Conservation (phyloP, 2,888 invertebrate species). For the Baccha elongata region DNA sequence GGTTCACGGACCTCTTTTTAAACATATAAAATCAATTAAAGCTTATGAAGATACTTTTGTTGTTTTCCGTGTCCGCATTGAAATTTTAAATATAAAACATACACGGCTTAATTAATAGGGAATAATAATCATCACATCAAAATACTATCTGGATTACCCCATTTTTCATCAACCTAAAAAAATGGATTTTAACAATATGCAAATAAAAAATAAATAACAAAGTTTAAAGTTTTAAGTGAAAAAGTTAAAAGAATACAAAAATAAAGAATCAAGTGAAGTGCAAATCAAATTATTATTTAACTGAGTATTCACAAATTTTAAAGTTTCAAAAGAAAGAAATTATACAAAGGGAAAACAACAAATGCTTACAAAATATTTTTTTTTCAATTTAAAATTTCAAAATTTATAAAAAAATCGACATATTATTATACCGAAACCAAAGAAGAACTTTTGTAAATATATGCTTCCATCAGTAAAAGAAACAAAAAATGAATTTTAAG, state of each 20-base stretch:
- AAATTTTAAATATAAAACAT: slow-evolving; percentile 70
- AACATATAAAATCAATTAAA: slow-evolving; percentile 60
- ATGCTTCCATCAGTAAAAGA: slow-evolving; percentile 61
- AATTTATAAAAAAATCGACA: slow-evolving; percentile 15
- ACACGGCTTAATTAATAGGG: slow-evolving; percentile 77
- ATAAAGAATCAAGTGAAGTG: slow-evolving; percentile 70
- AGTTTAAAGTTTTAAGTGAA: slow-evolving; percentile 62
- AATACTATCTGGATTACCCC: slow-evolving; percentile 58
- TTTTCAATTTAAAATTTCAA: slow-evolving; percentile 44
- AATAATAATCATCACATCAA: slow-evolving; percentile 72
- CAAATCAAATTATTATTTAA: slow-evolving; percentile 66
- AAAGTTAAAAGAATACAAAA: slow-evolving; percentile 25
- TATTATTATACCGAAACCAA: slow-evolving; percentile 68
- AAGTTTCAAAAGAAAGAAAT: slow-evolving; percentile 53
- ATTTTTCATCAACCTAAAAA: slow-evolving; percentile 28
- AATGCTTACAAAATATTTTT: slow-evolving; percentile 68
- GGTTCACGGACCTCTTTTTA: slow-evolving; percentile 48
- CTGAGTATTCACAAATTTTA: slow-evolving; percentile 46
- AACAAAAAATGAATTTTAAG: slow-evolving; percentile 28
- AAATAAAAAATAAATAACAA: slow-evolving; percentile 20
- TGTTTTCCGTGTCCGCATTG: slow-evolving; percentile 62
- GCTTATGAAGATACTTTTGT: slow-evolving; percentile 20
- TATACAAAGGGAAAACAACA: slow-evolving; percentile 75
- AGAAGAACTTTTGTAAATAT: slow-evolving; percentile 74
- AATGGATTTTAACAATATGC: slow-evolving; percentile 37